Conservation (phyloP, 2,113 vertebrate species). For the Toxotes chatareus region DNA sequence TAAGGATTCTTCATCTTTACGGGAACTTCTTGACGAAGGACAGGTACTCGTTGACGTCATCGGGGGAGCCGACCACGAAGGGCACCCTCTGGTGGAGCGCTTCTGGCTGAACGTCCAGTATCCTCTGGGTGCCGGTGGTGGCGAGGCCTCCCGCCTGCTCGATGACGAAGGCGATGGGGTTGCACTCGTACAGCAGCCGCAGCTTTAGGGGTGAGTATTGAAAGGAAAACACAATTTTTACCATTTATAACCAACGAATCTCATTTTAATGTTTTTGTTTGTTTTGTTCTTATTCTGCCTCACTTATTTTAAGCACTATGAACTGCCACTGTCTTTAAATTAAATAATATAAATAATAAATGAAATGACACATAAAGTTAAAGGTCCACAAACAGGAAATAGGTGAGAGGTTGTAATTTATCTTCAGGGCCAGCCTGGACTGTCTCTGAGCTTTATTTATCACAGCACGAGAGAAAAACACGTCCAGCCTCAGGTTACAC, state of each 20-base stretch:
- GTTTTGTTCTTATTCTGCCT: no score
- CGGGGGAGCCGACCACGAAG: constrained; percentile 91
- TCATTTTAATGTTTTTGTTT: no score
- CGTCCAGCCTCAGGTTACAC: background rate
- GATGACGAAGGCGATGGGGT: constrained; percentile 96
- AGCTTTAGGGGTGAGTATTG: constrained; percentile 81
- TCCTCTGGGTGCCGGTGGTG: constrained; percentile 89
- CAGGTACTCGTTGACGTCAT: constrained; percentile 94
- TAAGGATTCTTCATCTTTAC: constrained; percentile 26
- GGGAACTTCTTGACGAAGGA: constrained; percentile 90
- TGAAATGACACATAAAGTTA: background rate
- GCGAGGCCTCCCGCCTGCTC: constrained; percentile 96
- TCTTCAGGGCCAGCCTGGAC: background rate
- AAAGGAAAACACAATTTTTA: background rate
- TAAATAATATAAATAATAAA: no score
- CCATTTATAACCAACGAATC: no score
- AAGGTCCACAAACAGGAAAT: background rate
- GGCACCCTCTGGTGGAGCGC: constrained; percentile 92
- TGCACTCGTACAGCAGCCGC: constrained; percentile 96
- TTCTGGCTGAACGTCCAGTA: constrained; percentile 93
- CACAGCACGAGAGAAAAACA: constrained; percentile 9
- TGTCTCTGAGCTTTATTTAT: constrained; percentile 15
- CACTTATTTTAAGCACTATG: background rate
- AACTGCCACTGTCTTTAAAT: background rate
- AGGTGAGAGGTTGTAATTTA: background rate